These are phyloP conservation scores for Pomacea maculata DNA, from an alignment of 1,140 invertebrate species.

Conservation along the genomic window DNA sequence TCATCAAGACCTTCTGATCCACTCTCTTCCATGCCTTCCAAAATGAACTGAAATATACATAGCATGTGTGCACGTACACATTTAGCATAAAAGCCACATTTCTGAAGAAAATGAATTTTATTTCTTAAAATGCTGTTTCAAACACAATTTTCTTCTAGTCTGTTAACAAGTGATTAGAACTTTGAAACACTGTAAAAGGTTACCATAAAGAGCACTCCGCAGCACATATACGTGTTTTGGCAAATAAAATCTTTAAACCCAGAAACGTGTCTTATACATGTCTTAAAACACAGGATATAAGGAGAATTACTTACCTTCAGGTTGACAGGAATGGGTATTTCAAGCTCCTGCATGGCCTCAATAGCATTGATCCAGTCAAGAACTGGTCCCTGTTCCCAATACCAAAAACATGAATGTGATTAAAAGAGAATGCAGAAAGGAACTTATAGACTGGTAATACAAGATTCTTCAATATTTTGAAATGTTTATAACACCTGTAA, in stretches of 20 bases:
- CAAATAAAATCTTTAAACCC: too few relatives aligned
- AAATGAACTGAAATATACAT: slow-evolving; percentile 78
- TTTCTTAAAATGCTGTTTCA: too few relatives aligned
- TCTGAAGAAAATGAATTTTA: not conserved
- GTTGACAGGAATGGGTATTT: slow-evolving; percentile 83
- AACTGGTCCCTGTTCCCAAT: slow-evolving; percentile 66
- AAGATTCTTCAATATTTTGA: not conserved
- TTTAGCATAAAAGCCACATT: not conserved
- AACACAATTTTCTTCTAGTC: too few relatives aligned
- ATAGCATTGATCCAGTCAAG: slow-evolving; percentile 95
- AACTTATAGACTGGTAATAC: too few relatives aligned
- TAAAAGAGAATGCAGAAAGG: too few relatives aligned
- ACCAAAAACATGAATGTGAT: not conserved
- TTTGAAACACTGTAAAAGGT: too few relatives aligned
- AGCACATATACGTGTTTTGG: too few relatives aligned
- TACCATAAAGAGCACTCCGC: too few relatives aligned
- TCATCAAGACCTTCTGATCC: slow-evolving; percentile 95
- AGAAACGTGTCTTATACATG: too few relatives aligned
- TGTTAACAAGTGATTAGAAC: too few relatives aligned
- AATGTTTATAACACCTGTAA: not conserved
- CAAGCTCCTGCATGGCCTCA: slow-evolving; percentile 80
- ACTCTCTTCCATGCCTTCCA: slow-evolving; percentile 99
- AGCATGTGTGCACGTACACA: not conserved
- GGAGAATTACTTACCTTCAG: slow-evolving; percentile 74
- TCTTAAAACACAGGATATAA: not conserved